Base-by-base conservation (phyloP, 37 sponge, comb jelly and placozoan species). In the Cliona cf. orientalis region DNA sequence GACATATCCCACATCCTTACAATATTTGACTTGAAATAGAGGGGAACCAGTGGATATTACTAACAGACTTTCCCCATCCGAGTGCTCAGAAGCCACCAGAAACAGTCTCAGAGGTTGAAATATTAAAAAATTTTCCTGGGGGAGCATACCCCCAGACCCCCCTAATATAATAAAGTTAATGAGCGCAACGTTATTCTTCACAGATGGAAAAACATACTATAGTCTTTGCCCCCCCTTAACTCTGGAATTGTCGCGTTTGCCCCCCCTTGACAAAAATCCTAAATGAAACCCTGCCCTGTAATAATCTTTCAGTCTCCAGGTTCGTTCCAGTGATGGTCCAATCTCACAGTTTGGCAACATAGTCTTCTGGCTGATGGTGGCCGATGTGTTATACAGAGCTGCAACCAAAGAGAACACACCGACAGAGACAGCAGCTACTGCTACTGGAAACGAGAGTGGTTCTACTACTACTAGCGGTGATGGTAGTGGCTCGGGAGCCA, bases 341-440 rank as follows among this genome's bases (percentile, higher is more conserved):
- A 1, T 78, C 41, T 21, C 86, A 0, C 62, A 26, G 7, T 14
- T 78, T 12, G 33, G 72, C 72, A 37, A 53, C 42, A 28, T 63
- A 0, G 31, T 86, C 41, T 59, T 78, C 42, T 49, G 44, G 41
- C 63, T 44, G 21, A 6, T 70, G 65, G 26, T 86, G 12, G 70
- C 66, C 31, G 86, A 61, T 1, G 66, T 68, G 0, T 29, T 86
- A 7, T 66, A 69, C 68, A 66, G 80, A 32, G 80, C 80, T 1
- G 80, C 80, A 9, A 34, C 80, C 39, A 66, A 46, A 14, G 56
- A 78, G 33, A 31, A 31, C 28, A 31, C 31, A 17, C 23, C 5
- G n/a, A n/a, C n/a, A n/a, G n/a, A n/a, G n/a, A n/a, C n/a, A n/a
- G n/a, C n/a, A n/a, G n/a, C n/a, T n/a, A n/a, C n/a, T n/a, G n/a